Percentiles rank a stretch among this genome's conserved stretches.
These are phyloP conservation scores for Suncus etruscus DNA, from an alignment of 2,113 vertebrate genomes.

Conservation along the genomic window DNA sequence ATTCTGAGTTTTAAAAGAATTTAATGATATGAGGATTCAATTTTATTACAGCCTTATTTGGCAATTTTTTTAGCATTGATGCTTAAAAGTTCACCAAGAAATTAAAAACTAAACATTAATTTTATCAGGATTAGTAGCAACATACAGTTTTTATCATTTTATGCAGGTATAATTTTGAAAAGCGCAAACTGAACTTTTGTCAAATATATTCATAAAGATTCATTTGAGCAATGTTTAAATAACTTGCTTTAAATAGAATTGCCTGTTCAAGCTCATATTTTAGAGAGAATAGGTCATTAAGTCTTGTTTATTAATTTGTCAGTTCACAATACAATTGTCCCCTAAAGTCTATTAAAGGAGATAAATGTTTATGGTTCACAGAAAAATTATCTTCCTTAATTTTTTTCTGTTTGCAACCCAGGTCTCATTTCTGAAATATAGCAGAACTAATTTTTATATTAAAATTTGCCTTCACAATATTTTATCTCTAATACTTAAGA, in stretches of 20 bases:
- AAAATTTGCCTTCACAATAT: background rate
- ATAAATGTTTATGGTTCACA: background rate
- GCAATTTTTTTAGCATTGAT: slow-evolving; percentile 53
- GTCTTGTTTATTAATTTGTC: slow-evolving; percentile 34
- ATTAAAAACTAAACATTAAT: slow-evolving; percentile 50
- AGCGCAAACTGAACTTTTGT: slow-evolving; percentile 31
- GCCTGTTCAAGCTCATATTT: background rate
- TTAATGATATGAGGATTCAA: slow-evolving; percentile 33
- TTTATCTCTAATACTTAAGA: background rate
- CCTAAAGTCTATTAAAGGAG: background rate
- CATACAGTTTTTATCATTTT: slow-evolving; percentile 46
- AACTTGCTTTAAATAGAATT: slow-evolving; percentile 46
- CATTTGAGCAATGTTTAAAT: background rate
- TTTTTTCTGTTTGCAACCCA: background rate
- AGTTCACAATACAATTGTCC: background rate
- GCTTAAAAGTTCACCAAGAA: slow-evolving; percentile 50
- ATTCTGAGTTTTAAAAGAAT: background rate
- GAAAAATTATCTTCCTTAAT: background rate
- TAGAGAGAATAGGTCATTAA: slow-evolving; percentile 20
- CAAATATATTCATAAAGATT: slow-evolving; percentile 47
- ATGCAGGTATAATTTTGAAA: slow-evolving; percentile 33
- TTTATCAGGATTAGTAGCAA: slow-evolving; percentile 32
- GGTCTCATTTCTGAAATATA: background rate
- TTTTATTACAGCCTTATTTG: slow-evolving; percentile 55
- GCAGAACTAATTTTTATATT: background rate